Evolutionary conservation across 1,140 invertebrate genomes (phyloP).

Genomic region (Calosoma granatense): DNA sequence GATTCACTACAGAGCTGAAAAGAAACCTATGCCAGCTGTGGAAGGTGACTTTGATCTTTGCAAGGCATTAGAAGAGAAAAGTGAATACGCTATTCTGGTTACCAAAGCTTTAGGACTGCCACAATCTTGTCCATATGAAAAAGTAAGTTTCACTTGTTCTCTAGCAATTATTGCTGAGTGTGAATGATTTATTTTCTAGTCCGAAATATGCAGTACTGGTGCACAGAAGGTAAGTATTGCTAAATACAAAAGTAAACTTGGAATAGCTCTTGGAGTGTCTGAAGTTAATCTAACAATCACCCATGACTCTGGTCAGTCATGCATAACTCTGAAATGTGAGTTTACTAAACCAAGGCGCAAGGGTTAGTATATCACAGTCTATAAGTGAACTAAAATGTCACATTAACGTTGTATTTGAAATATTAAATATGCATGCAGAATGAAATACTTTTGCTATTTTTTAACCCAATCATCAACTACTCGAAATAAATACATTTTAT

Average conservation of each 20-base stretch:
- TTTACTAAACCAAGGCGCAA: background rate
- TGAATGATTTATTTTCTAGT: background rate
- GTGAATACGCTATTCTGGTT: background rate
- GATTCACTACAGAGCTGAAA: background rate
- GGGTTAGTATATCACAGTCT: background rate
- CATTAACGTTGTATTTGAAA: slow-evolving; percentile 23
- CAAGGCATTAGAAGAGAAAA: background rate
- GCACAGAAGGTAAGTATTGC: background rate
- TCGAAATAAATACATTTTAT: too few species aligned
- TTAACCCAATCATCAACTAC: too few species aligned
- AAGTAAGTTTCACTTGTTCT: too few species aligned
- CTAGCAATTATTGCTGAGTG: too few species aligned
- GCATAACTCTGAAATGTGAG: background rate
- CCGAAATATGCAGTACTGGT: background rate
- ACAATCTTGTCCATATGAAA: background rate
- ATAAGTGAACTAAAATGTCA: too few species aligned
- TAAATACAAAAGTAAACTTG: background rate
- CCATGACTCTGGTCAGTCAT: background rate
- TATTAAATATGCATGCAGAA: too few species aligned
- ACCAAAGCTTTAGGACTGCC: background rate
- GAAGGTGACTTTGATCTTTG: background rate
- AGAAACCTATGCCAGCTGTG: background rate
- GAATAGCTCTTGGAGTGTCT: background rate
- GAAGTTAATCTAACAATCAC: background rate
- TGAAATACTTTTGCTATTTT: too few species aligned